These are phyloP conservation scores for Metallyticus violacea DNA, from an alignment of 2,888 invertebrate species.

Conservation along the genomic window DNA sequence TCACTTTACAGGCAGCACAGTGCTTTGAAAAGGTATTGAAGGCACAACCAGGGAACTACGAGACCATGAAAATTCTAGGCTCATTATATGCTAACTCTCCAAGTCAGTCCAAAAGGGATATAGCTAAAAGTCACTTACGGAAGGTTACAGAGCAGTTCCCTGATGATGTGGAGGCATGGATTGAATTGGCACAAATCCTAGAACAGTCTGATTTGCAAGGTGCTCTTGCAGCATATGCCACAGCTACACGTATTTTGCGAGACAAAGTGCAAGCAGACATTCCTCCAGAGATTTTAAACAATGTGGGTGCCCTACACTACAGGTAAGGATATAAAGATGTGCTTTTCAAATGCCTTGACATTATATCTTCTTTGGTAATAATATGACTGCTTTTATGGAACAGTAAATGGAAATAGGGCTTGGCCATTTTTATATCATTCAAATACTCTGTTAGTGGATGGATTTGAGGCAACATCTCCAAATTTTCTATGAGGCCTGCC, in stretches of 20 bases:
- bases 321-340: no score
- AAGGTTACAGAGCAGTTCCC: conserved; percentile 96
- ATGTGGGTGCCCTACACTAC: conserved; percentile 92
- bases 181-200: conserved; percentile 95
- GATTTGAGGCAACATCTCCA: no score
- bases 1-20: conserved; percentile 74
- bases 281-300: conserved; percentile 96
- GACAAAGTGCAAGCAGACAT: conserved; percentile 93
- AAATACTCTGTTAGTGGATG: no score
- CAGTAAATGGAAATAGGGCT: no score
- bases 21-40: conserved; percentile 99
- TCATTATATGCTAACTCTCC: conserved; percentile 90
- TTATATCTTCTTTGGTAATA: no score
- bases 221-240: conserved; percentile 88
- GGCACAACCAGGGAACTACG: conserved; percentile 95
- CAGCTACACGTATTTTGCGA: conserved; percentile 86
- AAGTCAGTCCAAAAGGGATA: conserved; percentile 87
- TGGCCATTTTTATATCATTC: no score
- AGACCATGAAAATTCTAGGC: conserved; percentile 98
- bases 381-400: no score
- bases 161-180: conserved; percentile 99
- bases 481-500: no score
- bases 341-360: no score
- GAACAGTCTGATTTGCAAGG: conserved; percentile 91
- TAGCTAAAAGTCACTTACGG: conserved; percentile 89